Evolutionary conservation across 2,888 invertebrate species (phyloP), one percentile per base, ranked within the genome.

Genomic region (Brenthis hecate): DNA sequence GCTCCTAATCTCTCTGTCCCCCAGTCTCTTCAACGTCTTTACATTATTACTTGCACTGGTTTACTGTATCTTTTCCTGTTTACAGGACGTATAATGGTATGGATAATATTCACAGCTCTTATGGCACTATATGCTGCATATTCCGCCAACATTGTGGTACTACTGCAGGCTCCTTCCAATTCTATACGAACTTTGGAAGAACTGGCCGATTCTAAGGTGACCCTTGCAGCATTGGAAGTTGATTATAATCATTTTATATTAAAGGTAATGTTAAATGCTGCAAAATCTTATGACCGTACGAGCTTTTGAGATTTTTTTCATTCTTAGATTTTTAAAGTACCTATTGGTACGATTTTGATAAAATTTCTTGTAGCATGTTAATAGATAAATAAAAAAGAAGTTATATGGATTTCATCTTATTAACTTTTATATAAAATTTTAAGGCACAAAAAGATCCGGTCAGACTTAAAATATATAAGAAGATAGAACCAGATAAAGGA

Each of bases 101-200:
- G 82, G 69, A 80, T 88, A 2, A 68, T 87, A 19, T 90, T 89
- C 71, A 77, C 80, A 2, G 84, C 89, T 0, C 80, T 93, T 16
- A 93, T 94, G 93, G 93, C 94, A 64, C 80, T 95, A 16, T 95
- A 95, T 80, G 94, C 94, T 0, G 94, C 95, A 0, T 95, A 95
- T 78, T 94, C 95, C 0, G 95, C 95, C 0, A 95, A 94, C 80
- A 95, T 96, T 56, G 95, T 96, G 1, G 95, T 95, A 6, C 83
- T 96, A 13, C 88, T 95, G 4, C 95, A 95, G 76, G 94, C 95
- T 0, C 94, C 95, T 0, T 94, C 95, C 0, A 85, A 90, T 66
- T 93, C 94, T 58, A 94, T 96, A 64, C 89, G 84, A 53, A 94
- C 91, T 0, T 72, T 94, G 13, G 81, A 89, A 0, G 94, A 95